These are phyloP conservation scores for Philotrypesis tridentata DNA, from an alignment of 1,140 invertebrate species.

Conservation along the genomic window DNA sequence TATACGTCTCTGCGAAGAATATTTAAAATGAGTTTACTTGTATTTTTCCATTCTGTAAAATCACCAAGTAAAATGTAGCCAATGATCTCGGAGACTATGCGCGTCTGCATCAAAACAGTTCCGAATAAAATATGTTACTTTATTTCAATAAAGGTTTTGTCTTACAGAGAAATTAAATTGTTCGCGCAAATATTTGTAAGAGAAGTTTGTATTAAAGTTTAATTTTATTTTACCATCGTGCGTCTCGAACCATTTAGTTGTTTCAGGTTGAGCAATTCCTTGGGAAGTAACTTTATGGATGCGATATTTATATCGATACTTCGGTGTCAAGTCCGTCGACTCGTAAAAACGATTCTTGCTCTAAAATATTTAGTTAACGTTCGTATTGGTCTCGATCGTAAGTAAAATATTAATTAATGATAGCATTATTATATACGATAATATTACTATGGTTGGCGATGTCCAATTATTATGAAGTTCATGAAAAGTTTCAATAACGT, in stretches of 20 bases:
- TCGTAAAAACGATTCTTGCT: constrained; percentile 32
- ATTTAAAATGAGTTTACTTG: background rate
- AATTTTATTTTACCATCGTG: constrained; percentile 42
- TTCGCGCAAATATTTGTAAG: too few species aligned
- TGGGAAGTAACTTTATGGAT: constrained; percentile 48
- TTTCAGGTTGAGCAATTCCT: constrained; percentile 56
- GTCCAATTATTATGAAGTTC: background rate
- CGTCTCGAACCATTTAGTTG: constrained; percentile 58
- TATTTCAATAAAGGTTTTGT: too few species aligned
- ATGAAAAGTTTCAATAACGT: constrained; percentile 55
- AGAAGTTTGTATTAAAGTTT: too few species aligned
- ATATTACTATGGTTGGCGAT: constrained; percentile 36
- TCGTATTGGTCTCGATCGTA: background rate
- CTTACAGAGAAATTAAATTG: too few species aligned
- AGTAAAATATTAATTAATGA: background rate
- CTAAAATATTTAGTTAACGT: constrained; percentile 42
- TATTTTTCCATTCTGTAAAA: background rate
- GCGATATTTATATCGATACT: constrained; percentile 54
- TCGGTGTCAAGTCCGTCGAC: constrained; percentile 46
- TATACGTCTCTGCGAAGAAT: background rate
- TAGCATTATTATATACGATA: background rate
- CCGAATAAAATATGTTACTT: too few species aligned
- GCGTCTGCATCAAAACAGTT: too few species aligned
- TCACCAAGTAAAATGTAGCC: background rate
- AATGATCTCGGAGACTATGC: too few species aligned